phyloP scores from a whole-genome alignment of 2,113 vertebrate genomes.

The Fregetta grallaria region DNA sequence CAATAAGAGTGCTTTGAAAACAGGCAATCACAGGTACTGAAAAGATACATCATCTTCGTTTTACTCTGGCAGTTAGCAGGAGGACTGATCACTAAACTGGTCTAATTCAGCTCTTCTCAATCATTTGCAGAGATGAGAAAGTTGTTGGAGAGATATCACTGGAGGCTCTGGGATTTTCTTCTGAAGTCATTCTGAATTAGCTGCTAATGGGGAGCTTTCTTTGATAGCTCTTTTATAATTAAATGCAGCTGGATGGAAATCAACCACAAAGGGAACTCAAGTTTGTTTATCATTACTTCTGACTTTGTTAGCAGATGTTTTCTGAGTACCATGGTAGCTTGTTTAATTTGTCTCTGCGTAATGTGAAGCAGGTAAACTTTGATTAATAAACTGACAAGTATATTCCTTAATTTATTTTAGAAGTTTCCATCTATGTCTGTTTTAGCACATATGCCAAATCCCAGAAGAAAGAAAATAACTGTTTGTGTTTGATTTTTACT shows the following conservation, averaged over 20 bases:
- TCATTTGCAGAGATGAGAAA: slow-evolving; percentile 71
- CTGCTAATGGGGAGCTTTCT: slow-evolving; percentile 82
- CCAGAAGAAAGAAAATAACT: slow-evolving; percentile 66
- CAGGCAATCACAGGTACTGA: slow-evolving; percentile 4
- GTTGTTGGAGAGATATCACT: slow-evolving; percentile 72
- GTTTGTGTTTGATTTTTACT: slow-evolving; percentile 58
- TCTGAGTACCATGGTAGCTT: slow-evolving; percentile 75
- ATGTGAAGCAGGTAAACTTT: slow-evolving; percentile 81
- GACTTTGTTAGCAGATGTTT: slow-evolving; percentile 83
- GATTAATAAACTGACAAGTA: slow-evolving; percentile 80
- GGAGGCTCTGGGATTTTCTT: slow-evolving; percentile 80
- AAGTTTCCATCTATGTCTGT: slow-evolving; percentile 69
- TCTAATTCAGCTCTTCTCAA: slow-evolving; percentile 56
- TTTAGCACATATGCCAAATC: slow-evolving; percentile 71
- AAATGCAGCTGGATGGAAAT: slow-evolving; percentile 83
- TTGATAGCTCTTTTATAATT: slow-evolving; percentile 84
- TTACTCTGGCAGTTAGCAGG: not conserved
- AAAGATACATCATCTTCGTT: not conserved
- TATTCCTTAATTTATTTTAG: slow-evolving; percentile 74
- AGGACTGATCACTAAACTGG: slow-evolving; percentile 48
- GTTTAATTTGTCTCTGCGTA: slow-evolving; percentile 77
- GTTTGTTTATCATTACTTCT: slow-evolving; percentile 83
- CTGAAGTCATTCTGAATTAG: slow-evolving; percentile 83
- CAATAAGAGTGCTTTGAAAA: not conserved
- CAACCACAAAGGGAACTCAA: slow-evolving; percentile 82